Conservation (phyloP, 2,888 invertebrate species). For the Amorpha juglandis region DNA sequence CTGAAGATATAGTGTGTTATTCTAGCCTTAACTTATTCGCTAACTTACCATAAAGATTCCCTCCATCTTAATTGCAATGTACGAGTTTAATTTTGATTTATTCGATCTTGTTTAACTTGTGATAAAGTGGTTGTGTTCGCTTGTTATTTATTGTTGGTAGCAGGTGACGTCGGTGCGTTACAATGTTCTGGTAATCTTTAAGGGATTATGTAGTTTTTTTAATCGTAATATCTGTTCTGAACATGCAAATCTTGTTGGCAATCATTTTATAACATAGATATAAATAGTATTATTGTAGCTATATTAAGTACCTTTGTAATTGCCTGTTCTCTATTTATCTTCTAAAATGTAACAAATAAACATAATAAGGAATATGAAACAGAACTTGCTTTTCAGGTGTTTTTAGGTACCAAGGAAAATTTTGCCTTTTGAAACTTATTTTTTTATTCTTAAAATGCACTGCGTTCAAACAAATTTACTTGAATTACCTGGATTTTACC, state of each 20-base stretch:
- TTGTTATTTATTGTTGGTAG: conserved; percentile 23
- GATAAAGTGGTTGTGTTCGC: conserved; percentile 56
- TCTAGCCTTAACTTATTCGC: conserved; percentile 62
- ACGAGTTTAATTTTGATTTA: conserved; percentile 48
- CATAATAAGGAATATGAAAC: too few relatives aligned
- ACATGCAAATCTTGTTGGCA: background rate
- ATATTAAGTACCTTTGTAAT: too few relatives aligned
- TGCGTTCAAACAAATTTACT: too few relatives aligned
- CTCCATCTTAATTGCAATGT: conserved; percentile 65
- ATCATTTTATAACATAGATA: too few relatives aligned
- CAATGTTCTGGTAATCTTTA: conserved; percentile 1
- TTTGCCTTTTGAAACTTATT: too few relatives aligned
- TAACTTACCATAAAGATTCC: conserved; percentile 54
- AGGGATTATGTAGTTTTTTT: background rate
- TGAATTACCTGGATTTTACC: too few relatives aligned
- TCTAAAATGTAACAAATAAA: too few relatives aligned
- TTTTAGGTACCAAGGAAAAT: too few relatives aligned
- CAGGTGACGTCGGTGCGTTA: conserved; percentile 3
- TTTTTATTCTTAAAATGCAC: too few relatives aligned
- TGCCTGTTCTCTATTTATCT: too few relatives aligned
- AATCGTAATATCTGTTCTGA: background rate
- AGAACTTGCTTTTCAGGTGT: too few relatives aligned
- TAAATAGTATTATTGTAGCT: too few relatives aligned
- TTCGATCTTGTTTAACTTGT: conserved; percentile 47
- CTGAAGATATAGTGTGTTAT: conserved; percentile 70